Percentiles rank a stretch among this genome's conserved stretches.
Conservation (phyloP, 2,113 vertebrate genomes). For the Balaenoptera acutorostrata region DNA sequence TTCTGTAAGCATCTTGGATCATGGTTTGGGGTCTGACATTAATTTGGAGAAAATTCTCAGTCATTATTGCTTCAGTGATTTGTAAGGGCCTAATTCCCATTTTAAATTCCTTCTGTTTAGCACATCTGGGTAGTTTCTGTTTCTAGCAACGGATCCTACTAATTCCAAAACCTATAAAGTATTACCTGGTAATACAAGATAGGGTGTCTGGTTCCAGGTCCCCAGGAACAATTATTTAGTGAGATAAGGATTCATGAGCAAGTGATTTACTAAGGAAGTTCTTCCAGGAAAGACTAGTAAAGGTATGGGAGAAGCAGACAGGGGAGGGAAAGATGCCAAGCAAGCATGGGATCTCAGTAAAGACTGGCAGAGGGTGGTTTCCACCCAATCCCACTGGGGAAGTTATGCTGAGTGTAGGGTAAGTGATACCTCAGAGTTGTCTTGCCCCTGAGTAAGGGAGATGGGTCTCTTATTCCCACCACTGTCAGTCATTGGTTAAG, state of each 20-base stretch:
- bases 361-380: neutral
- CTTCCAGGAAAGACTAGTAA: neutral
- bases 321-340: neutral
- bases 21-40: neutral
- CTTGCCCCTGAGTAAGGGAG: neutral
- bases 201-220: neutral
- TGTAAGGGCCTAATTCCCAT: neutral
- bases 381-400: neutral
- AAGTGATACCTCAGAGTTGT: neutral
- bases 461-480: neutral
- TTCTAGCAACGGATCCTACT: neutral
- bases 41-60: neutral
- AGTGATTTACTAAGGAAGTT: neutral
- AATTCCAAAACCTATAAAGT: neutral
- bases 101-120: neutral
- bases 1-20: neutral
- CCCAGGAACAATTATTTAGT: neutral
- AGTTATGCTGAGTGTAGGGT: neutral
- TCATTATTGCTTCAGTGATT: neutral
- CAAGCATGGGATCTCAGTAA: neutral
- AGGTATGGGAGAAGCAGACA: neutral
- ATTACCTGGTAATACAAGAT: neutral
- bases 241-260: neutral
- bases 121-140: neutral
- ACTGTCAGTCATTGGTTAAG: neutral